These are phyloP conservation scores for Drosophila chauvacae DNA, from an alignment of 1,140 invertebrate genomes.

Conservation along the genomic window DNA sequence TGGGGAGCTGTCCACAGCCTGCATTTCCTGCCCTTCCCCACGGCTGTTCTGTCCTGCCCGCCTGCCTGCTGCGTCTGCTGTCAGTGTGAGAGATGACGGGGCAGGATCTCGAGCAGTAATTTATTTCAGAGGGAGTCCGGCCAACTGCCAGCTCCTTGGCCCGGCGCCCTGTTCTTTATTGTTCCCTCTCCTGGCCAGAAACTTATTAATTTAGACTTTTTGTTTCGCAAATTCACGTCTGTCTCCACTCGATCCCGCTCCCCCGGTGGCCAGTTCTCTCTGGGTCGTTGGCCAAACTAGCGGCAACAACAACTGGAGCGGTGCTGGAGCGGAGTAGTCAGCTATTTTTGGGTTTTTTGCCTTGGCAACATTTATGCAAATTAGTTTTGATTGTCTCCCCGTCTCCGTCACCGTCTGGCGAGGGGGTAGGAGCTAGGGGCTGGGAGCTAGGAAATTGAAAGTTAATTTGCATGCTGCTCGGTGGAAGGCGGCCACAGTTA, in stretches of 20 bases:
- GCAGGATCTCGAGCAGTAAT: constrained; percentile 52
- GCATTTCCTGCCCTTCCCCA: constrained; percentile 14
- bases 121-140: constrained; percentile 47
- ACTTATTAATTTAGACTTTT: constrained; percentile 82
- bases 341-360: constrained; percentile 63
- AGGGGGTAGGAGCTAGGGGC: not conserved
- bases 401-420: constrained; percentile 33
- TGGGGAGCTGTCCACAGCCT: constrained; percentile 36
- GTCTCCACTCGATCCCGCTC: constrained; percentile 17
- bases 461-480: constrained; percentile 79
- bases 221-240: constrained; percentile 75
- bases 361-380: constrained; percentile 81
- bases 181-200: constrained; percentile 54
- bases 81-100: constrained; percentile 47
- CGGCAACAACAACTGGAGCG: constrained; percentile 33
- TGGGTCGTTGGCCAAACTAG: constrained; percentile 73
- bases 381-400: constrained; percentile 80
- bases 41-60: not conserved
- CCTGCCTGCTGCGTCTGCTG: constrained; percentile 37
- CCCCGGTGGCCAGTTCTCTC: not conserved
- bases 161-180: constrained; percentile 65
- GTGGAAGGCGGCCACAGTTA: constrained; percentile 66
- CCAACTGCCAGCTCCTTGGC: constrained; percentile 40
- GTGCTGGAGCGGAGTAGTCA: constrained; percentile 31
- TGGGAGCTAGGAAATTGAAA: constrained; percentile 73